These are phyloP conservation scores for Habroteleia sp. DNA, from an alignment of 2,888 invertebrate species.

Conservation along the genomic window DNA sequence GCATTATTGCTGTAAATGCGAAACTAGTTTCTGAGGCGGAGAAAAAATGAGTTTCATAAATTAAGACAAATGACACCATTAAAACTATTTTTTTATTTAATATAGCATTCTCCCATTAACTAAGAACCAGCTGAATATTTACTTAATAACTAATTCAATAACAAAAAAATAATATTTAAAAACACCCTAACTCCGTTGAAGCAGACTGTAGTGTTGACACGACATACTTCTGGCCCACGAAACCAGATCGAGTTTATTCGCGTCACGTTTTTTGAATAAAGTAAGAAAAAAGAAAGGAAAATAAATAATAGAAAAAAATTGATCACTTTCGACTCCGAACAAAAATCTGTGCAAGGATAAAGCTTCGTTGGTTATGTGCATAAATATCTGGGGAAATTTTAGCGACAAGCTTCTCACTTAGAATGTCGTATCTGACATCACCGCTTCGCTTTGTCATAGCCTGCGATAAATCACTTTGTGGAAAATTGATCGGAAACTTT, in stretches of 20 bases:
- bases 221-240: conserved; percentile 57
- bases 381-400: conserved; percentile 36
- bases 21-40: too few relatives aligned
- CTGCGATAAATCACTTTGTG: too few relatives aligned
- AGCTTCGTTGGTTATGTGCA: conserved; percentile 23
- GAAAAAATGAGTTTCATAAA: too few relatives aligned
- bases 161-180: too few relatives aligned
- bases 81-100: too few relatives aligned
- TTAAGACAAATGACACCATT: too few relatives aligned
- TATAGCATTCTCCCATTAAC: too few relatives aligned
- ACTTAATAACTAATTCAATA: too few relatives aligned
- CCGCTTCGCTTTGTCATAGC: neutral
- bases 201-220: too few relatives aligned
- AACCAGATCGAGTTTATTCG: conserved; percentile 61
- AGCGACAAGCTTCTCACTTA: neutral
- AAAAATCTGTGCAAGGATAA: conserved; percentile 16
- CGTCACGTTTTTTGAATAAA: conserved; percentile 43
- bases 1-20: too few relatives aligned
- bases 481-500: conserved; percentile 1
- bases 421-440: conserved; percentile 5
- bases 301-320: neutral
- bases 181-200: too few relatives aligned
- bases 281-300: conserved; percentile 2
- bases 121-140: too few relatives aligned
- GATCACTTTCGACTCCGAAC: neutral